These are phyloP conservation scores for Myotis yumanensis DNA, from an alignment of 2,113 vertebrate genomes.

Conservation along the genomic window DNA sequence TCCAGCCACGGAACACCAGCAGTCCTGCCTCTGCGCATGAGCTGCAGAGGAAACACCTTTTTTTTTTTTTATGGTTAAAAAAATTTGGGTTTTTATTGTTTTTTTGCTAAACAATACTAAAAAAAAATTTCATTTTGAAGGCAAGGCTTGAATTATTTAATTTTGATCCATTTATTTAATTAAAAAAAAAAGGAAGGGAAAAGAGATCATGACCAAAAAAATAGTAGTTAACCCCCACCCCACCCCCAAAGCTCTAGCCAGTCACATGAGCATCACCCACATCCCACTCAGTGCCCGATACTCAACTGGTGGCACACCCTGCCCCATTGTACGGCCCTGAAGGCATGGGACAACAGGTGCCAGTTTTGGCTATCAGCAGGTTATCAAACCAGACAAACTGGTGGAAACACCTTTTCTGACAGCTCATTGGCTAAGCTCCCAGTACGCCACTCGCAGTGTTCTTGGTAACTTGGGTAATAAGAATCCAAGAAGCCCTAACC, in stretches of 20 bases:
- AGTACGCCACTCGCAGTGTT: too few species aligned
- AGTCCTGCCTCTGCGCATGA: too few species aligned
- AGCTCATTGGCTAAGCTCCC: too few species aligned
- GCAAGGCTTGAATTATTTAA: constrained; percentile 84
- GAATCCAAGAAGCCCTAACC: too few species aligned
- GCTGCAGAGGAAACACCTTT: too few species aligned
- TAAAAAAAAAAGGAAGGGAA: constrained; percentile 72
- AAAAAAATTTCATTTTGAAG: constrained; percentile 80
- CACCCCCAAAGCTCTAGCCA: constrained; percentile 69
- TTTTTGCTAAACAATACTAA: constrained; percentile 85
- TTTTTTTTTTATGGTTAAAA: constrained; percentile 83
- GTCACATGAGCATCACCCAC: constrained; percentile 59
- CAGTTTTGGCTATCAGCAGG: constrained; percentile 61
- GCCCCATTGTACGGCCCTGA: constrained; percentile 37
- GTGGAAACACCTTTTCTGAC: neutral
- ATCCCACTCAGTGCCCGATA: constrained; percentile 40
- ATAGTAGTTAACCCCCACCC: constrained; percentile 43
- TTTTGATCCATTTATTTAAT: constrained; percentile 82
- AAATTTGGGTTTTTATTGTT: constrained; percentile 86
- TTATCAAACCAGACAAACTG: constrained; percentile 65
- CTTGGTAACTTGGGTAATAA: too few species aligned
- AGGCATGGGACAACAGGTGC: constrained; percentile 27
- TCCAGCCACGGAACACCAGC: too few species aligned
- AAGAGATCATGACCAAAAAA: constrained; percentile 79
- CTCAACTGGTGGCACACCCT: constrained; percentile 23